phyloP scores from a whole-genome alignment of 2,797 vertebrate species.

The Emys orbicularis region DNA sequence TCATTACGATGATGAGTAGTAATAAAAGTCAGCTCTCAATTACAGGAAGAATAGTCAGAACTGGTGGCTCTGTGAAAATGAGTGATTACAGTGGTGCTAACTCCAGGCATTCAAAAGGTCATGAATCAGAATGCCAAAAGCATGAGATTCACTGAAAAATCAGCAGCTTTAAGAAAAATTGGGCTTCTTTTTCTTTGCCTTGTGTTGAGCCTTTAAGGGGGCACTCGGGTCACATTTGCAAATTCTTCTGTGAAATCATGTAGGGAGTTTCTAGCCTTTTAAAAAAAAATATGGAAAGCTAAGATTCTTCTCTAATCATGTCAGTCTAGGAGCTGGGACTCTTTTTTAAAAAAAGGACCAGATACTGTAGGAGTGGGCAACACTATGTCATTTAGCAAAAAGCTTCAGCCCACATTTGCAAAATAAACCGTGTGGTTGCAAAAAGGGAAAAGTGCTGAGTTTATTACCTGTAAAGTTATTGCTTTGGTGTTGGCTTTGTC shows the following conservation, averaged over 20 bases:
- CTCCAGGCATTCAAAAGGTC: too few relatives aligned
- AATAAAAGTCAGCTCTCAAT: too few relatives aligned
- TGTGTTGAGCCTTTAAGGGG: not conserved
- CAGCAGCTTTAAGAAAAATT: not conserved
- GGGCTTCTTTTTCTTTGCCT: not conserved
- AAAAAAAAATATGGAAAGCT: not conserved
- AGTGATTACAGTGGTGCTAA: too few relatives aligned
- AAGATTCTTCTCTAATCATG: not conserved
- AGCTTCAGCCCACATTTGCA: not conserved
- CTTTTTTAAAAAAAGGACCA: not conserved
- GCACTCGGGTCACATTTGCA: not conserved
- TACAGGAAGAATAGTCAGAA: too few relatives aligned
- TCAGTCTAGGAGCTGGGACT: not conserved
- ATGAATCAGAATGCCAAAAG: not conserved
- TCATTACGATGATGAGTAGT: too few relatives aligned
- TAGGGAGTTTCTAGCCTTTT: too few relatives aligned
- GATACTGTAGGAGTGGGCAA: not conserved
- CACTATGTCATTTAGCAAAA: not conserved
- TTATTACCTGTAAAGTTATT: not conserved
- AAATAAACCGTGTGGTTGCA: not conserved
- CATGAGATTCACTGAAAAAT: not conserved
- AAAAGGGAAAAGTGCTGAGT: not conserved
- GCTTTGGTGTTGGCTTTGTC: too few relatives aligned
- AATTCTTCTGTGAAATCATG: not conserved
- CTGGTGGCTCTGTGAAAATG: too few relatives aligned